These are phyloP conservation scores for Camelus bactrianus DNA, from an alignment of 2,113 vertebrate species.

Conservation along the genomic window DNA sequence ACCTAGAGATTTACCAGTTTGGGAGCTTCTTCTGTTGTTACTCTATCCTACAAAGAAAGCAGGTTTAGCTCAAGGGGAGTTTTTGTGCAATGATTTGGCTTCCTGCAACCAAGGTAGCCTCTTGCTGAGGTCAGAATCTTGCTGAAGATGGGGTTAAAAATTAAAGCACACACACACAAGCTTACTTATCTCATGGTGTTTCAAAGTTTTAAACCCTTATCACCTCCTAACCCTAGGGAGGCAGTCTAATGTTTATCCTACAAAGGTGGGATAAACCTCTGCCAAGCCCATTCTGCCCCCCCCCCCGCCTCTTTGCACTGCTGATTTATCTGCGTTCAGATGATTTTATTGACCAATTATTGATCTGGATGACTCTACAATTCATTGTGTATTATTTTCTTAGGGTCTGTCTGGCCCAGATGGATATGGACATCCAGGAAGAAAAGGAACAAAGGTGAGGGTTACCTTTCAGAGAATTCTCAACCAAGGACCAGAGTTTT, in stretches of 20 bases:
- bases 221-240: not conserved
- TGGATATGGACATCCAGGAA: conserved; percentile 85
- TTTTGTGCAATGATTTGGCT: not conserved
- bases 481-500: not conserved
- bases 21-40: not conserved
- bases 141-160: not conserved
- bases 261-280: not conserved
- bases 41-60: not conserved
- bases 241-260: not conserved
- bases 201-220: not conserved
- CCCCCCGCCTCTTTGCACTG: not conserved
- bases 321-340: not conserved
- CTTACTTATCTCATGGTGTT: not conserved
- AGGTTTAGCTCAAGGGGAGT: not conserved
- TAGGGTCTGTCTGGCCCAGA: conserved; percentile 86
- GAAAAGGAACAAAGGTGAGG: conserved; percentile 89
- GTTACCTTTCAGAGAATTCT: not conserved
- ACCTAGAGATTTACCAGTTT: not conserved
- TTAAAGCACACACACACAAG: not conserved
- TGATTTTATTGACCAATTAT: not conserved
- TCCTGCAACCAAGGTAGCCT: not conserved
- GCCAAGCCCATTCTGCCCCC: not conserved
- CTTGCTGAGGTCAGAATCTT: not conserved
- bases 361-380: not conserved
- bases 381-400: conserved; percentile 49